Base-by-base conservation (phyloP, 2,797 vertebrate species). In the Crocidura indochinensis region DNA sequence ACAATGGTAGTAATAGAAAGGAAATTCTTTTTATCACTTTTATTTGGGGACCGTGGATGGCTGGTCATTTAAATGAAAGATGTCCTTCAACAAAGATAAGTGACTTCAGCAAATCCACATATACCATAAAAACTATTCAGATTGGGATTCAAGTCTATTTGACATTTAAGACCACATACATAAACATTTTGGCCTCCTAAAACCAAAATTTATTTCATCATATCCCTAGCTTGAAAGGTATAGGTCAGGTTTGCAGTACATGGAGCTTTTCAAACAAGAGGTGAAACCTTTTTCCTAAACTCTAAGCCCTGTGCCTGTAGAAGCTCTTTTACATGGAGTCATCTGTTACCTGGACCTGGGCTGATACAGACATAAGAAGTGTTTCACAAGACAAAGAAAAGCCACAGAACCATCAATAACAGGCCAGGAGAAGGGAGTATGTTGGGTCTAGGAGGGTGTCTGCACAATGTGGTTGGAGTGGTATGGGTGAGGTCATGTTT, bases 171-270 rank as follows among this genome's bases (percentile, higher is more conserved):
- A 6, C 49, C 20, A n/a, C 87, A 81, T 73, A 24, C 27, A 69
- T 81, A 81, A 92, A n/a, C 65, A 85, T 17, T 89, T 88, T 94
- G 72, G 56, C 46, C 80, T 92, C 15, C 14, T 88, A 88, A 89
- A 78, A 12, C 8, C 60, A 84, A 88, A 3, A 24, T 67, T 75
- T 85, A 90, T 88, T 95, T 85, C 3, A 26, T 73, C 44, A 74
- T 92, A 29, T 62, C 12, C 60, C 38, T 88, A 38, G 56, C 26
- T 31, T 24, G 8, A 56, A 86, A 85, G 10, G 69, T 17, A 31
- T n/a, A 6, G 22, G 1, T 68, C 60, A 27, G 38, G 51, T 22
- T 9, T 73, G 19, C 29, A 73, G 24, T 56, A 4, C 51, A 89
- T 1, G 2, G 8, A n/a, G n/a, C 14, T 76, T 15, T 73, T 92